Conservation (phyloP, 2,113 vertebrate species). For the pig (Sus scrofa) region T2T-Sscrofa CM000813.6:90341001-90341500, state of each 20-base stretch:
- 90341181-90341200: neutral
- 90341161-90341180: neutral
- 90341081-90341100: conserved; percentile 62
- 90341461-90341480: conserved; percentile 63
- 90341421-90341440: conserved; percentile 67
- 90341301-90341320: conserved; percentile 53
- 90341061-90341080: conserved; percentile 54
- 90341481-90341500: conserved; percentile 52
- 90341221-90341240: conserved; percentile 32
- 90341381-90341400: conserved; percentile 62
- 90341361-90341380: neutral
- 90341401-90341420: conserved; percentile 80
- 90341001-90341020: conserved; percentile 84
- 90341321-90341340: conserved; percentile 74
- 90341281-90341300: neutral
- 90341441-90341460: neutral
- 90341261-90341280: neutral
- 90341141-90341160: conserved; percentile 15
- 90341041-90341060: conserved; percentile 76
- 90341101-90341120: conserved; percentile 1
- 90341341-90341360: conserved; percentile 55
- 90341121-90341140: neutral
- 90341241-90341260: conserved; percentile 16
- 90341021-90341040: conserved; percentile 74
- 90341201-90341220: neutral